phyloP scores from a whole-genome alignment of 1,140 invertebrate species.

The Schlechtendalia chinensis region DNA sequence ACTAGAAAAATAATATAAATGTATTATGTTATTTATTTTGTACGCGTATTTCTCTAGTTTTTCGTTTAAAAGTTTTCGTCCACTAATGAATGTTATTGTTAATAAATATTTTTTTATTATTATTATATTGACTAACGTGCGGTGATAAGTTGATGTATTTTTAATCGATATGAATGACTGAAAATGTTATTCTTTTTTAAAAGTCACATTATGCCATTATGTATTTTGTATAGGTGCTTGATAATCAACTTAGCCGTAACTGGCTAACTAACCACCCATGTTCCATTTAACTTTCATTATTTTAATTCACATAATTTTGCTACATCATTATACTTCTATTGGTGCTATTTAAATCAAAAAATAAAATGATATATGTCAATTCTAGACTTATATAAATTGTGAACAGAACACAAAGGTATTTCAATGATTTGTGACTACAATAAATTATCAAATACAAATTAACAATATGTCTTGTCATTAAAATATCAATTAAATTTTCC shows the following conservation, averaged over 20 bases:
- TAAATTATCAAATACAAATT: not conserved
- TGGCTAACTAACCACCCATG: slow-evolving; percentile 27
- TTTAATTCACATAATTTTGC: not conserved
- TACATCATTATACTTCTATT: not conserved
- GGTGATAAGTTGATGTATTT: not conserved
- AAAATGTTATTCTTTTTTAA: not conserved
- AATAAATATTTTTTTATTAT: not conserved
- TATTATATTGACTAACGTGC: not conserved
- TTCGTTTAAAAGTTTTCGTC: not conserved
- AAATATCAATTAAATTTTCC: slow-evolving; percentile 21
- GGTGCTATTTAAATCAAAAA: not conserved
- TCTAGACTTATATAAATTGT: not conserved
- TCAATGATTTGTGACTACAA: not conserved
- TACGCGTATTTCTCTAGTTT: too few species aligned
- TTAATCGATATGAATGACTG: not conserved
- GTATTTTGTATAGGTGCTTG: not conserved
- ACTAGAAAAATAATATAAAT: not conserved
- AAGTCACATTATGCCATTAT: not conserved
- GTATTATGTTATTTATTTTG: too few species aligned
- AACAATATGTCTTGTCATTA: slow-evolving; percentile 4
- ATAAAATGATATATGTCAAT: not conserved
- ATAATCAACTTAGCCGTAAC: not conserved
- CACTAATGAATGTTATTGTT: not conserved
- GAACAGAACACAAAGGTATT: not conserved
- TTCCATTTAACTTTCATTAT: slow-evolving; percentile 8